phyloP scores from a whole-genome alignment of 2,113 vertebrate genomes.

The Coryphaenoides rupestris region DNA sequence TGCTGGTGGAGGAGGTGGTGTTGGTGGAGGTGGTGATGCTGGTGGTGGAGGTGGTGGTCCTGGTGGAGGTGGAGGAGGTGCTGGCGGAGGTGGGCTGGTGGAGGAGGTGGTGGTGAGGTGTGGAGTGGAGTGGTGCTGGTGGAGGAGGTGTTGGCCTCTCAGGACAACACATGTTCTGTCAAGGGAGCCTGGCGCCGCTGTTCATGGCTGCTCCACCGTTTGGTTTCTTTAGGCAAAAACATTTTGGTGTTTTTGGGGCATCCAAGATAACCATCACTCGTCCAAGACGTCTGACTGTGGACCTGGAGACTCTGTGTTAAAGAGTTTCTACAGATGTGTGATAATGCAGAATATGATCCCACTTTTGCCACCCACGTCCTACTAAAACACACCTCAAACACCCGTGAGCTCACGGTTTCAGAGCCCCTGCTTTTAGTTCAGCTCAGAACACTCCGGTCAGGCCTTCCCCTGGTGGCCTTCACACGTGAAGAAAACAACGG shows the following conservation, averaged over 20 bases:
- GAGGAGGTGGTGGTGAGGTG: neutral
- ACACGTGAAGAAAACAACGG: constrained; percentile 23
- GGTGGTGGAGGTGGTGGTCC: neutral
- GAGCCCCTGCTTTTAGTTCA: neutral
- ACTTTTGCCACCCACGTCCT: constrained; percentile 39
- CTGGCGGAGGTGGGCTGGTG: too few relatives aligned
- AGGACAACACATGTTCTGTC: too few relatives aligned
- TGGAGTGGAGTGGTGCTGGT: neutral
- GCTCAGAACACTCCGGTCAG: constrained; percentile 27
- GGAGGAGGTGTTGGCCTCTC: too few relatives aligned
- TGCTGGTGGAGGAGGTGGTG: too few relatives aligned
- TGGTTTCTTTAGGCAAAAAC: constrained; percentile 20
- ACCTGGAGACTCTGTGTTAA: constrained; percentile 21
- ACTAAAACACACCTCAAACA: constrained; percentile 42
- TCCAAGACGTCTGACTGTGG: constrained; percentile 16
- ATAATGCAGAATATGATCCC: constrained; percentile 41
- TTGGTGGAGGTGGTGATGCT: too few relatives aligned
- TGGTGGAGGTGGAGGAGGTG: neutral
- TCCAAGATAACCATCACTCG: constrained; percentile 18
- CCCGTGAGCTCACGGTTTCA: constrained; percentile 37
- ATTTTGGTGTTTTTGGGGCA: constrained; percentile 9
- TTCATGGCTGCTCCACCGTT: constrained; percentile 15
- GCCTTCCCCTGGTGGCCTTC: constrained; percentile 39
- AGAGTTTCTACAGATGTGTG: constrained; percentile 57
- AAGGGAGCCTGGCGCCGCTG: neutral